phyloP scores from a whole-genome alignment of 2,888 invertebrate genomes.

The Athalia cordata region DNA sequence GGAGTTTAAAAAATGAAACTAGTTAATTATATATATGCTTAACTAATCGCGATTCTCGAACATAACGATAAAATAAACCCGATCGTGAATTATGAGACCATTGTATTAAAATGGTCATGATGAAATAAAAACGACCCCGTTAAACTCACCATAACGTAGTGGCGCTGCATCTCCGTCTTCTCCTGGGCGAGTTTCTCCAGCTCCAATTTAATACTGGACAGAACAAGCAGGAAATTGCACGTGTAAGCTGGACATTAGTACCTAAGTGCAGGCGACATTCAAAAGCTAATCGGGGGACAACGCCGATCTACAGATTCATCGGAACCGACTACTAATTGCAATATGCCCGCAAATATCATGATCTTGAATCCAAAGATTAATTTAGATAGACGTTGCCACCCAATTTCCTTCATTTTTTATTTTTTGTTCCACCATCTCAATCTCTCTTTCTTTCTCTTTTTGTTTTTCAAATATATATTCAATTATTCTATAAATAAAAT shows the following conservation, averaged over 20 bases:
- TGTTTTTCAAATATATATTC: not conserved
- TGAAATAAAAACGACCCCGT: not conserved
- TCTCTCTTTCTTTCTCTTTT: not conserved
- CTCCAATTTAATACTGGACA: slow-evolving; percentile 86
- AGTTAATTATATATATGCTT: too few species aligned
- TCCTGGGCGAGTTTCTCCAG: slow-evolving; percentile 90
- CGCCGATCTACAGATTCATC: slow-evolving; percentile 19
- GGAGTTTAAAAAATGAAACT: too few species aligned
- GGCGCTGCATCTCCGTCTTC: slow-evolving; percentile 92
- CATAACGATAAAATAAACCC: not conserved
- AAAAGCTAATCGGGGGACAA: slow-evolving; percentile 54
- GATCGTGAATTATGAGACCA: not conserved
- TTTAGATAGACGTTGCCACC: slow-evolving; percentile 34
- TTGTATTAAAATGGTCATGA: not conserved
- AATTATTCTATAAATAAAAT: not conserved
- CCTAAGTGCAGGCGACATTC: slow-evolving; percentile 65
- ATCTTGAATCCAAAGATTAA: not conserved
- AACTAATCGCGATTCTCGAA: too few species aligned
- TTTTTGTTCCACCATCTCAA: not conserved
- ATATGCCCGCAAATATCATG: too few species aligned
- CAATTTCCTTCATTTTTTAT: not conserved
- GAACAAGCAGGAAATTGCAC: slow-evolving; percentile 69
- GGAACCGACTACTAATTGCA: not conserved
- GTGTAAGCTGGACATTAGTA: slow-evolving; percentile 68
- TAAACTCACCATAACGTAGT: slow-evolving; percentile 89